Evolutionary conservation across 1,140 invertebrate genomes (phyloP), one percentile per base, ranked within the genome.

Genomic region (Bombus waltoni): DNA sequence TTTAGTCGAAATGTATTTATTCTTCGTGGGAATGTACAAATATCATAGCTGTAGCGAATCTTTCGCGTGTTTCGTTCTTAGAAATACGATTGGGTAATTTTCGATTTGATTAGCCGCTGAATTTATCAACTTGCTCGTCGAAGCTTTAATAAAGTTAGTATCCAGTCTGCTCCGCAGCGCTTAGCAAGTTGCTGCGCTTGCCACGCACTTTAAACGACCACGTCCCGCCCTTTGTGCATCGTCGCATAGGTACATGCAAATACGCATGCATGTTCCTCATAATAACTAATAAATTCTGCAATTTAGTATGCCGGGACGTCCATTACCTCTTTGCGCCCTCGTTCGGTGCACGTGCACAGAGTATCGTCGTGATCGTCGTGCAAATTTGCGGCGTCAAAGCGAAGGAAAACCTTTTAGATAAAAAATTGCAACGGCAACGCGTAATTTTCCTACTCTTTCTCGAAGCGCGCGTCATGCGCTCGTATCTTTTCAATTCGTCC

Each of bases 271-370:
- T 62, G 74, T 73, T 75, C 76, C 77, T 65, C 87, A 89, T 89
- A 89, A 89, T 89, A 68, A 70, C 76, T 86, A 89, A 89, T 89
- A 89, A 87, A 89, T 89, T 89, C 38, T 89, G 85, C 77, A 87
- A 89, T 87, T 87, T 83, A 89, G 15, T 83, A 84, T 73, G 86
- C 32, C n/a, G 84, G 80, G 66, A 75, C 79, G 68, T 71, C 66
- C 25, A 81, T 85, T 85, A 81, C 78, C 78, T 66, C 62, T 81
- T 57, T 47, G 70, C 71, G 73, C 59, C 77, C 75, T 88, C 87
- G 65, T 79, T 83, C 77, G 40, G 22, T 83, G 38, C 71, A 62
- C 68, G 84, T 82, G 87, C 70, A 80, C 79, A 83, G 77, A 81
- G 42, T 42, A 22, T 68, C 42, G 25, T 74, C 71, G 53, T 32